Conservation (phyloP, 2,113 vertebrate genomes). For the Oenanthe oenanthe region DNA sequence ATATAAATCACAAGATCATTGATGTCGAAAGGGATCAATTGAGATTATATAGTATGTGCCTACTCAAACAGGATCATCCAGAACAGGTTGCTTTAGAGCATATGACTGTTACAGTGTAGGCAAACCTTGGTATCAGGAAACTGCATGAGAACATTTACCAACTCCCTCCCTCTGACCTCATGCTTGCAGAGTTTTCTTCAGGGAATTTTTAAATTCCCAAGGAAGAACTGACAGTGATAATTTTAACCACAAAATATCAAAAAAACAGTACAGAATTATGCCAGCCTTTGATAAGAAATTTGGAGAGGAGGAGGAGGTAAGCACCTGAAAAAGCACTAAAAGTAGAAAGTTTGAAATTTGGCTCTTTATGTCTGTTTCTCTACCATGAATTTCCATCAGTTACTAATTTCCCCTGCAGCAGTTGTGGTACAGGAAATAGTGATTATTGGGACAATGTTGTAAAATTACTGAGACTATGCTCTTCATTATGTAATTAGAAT, state of each 20-base stretch:
- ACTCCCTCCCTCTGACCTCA: neutral
- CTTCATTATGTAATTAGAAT: neutral
- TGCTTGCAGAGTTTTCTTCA: neutral
- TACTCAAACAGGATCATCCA: neutral
- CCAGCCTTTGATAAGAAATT: neutral
- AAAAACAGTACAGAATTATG: neutral
- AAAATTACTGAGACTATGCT: neutral
- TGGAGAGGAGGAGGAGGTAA: neutral
- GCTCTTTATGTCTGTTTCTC: neutral
- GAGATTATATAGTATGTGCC: neutral
- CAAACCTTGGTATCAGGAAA: neutral
- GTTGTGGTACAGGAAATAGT: neutral
- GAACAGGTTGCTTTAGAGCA: neutral
- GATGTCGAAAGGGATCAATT: neutral
- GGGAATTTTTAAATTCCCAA: neutral
- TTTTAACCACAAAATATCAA: neutral
- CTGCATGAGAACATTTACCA: accelerated
- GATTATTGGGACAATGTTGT: neutral
- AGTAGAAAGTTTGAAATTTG: neutral
- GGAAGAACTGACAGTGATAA: neutral
- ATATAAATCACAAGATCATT: neutral
- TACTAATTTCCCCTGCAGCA: neutral
- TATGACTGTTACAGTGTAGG: accelerated
- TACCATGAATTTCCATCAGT: neutral
- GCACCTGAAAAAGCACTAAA: neutral